Conservation (phyloP, 2,888 invertebrate species). For the Rhopalosiphum nymphaeae region DNA sequence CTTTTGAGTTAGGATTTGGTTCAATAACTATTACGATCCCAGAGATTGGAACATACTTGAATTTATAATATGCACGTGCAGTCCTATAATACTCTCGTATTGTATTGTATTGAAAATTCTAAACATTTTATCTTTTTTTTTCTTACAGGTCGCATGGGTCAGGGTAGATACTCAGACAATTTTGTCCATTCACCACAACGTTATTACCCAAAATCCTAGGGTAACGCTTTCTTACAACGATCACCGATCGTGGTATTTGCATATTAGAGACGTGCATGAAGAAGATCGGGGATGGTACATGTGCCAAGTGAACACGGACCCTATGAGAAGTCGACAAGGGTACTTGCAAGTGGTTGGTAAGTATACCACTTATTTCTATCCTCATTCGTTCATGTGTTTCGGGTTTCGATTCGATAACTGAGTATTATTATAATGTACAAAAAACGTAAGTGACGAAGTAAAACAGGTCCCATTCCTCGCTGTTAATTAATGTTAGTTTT, state of each 20-base stretch:
- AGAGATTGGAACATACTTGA: not conserved
- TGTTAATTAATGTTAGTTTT: not conserved
- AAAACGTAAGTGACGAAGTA: not conserved
- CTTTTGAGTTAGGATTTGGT: not conserved
- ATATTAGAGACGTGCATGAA: constrained; percentile 89
- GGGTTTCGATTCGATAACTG: not conserved
- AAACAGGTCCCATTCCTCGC: not conserved
- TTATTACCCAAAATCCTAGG: constrained; percentile 90
- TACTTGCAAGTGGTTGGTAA: constrained; percentile 92
- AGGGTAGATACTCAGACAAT: constrained; percentile 93
- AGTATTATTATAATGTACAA: not conserved
- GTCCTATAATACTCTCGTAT: not conserved
- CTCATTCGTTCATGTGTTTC: not conserved
- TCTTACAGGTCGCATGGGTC: constrained; percentile 88
- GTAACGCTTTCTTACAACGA: constrained; percentile 90
- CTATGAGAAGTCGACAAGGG: constrained; percentile 91
- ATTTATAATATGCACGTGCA: not conserved
- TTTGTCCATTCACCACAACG: constrained; percentile 90
- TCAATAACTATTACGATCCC: not conserved
- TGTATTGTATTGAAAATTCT: not conserved
- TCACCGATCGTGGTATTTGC: constrained; percentile 92
- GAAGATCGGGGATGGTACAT: constrained; percentile 91
- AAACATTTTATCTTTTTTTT: constrained; percentile 5
- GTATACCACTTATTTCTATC: constrained; percentile 69
- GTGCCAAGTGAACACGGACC: constrained; percentile 94